Conservation (phyloP, 1,140 invertebrate genomes). For the Eubasilissa regina region DNA sequence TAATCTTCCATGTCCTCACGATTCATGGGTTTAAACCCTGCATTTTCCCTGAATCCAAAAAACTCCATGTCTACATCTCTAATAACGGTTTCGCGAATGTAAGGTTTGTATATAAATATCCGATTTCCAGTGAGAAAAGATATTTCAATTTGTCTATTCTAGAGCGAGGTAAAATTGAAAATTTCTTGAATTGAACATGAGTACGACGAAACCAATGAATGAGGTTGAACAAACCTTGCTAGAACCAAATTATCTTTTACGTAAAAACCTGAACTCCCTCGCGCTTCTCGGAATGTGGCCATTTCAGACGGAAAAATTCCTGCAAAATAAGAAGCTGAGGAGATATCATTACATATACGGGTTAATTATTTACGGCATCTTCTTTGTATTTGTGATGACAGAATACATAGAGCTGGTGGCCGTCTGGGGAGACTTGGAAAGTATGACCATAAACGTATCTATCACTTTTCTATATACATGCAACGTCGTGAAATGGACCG, state of each 20-base stretch:
- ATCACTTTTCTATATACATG: slow-evolving; percentile 57
- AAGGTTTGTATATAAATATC: too few species aligned
- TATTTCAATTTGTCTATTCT: too few species aligned
- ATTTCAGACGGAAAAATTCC: slow-evolving; percentile 50
- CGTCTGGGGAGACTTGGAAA: slow-evolving; percentile 58
- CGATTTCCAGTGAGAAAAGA: too few species aligned
- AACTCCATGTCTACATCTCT: too few species aligned
- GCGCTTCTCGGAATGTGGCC: slow-evolving; percentile 58
- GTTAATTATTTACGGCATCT: slow-evolving; percentile 45
- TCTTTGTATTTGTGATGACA: slow-evolving; percentile 51
- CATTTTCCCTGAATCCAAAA: too few species aligned
- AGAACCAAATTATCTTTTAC: slow-evolving; percentile 39
- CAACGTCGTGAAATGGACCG: slow-evolving; percentile 55
- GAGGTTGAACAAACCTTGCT: too few species aligned
- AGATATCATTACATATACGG: slow-evolving; percentile 46
- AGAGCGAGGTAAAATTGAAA: too few species aligned
- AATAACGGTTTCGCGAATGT: too few species aligned
- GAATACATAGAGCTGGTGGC: slow-evolving; percentile 57
- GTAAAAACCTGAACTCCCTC: slow-evolving; percentile 55
- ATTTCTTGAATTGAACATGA: too few species aligned
- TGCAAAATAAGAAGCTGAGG: slow-evolving; percentile 47
- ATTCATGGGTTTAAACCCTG: too few species aligned
- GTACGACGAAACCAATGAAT: too few species aligned
- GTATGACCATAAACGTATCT: slow-evolving; percentile 58
- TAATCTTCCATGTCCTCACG: too few species aligned